Conservation (phyloP, 1,140 invertebrate genomes). For the Tetragonula clypearis region DNA sequence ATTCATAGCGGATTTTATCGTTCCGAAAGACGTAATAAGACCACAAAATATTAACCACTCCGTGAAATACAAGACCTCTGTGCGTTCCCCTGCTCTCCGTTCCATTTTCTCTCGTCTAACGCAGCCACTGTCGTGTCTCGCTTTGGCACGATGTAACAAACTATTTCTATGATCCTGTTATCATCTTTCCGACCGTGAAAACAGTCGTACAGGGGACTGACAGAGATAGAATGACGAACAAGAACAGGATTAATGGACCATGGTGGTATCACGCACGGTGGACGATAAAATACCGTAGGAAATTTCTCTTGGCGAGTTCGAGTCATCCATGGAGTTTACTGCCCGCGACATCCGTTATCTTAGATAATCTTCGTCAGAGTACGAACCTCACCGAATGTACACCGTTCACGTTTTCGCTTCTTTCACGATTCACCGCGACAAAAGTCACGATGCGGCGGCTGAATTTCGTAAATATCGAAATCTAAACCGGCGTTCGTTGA, state of each 20-base stretch:
- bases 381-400: conserved; percentile 39
- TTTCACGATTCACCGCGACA: conserved; percentile 8
- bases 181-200: conserved; percentile 70
- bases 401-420: conserved; percentile 16
- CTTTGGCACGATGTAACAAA: conserved; percentile 66
- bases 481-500: not conserved
- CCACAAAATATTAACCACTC: conserved; percentile 57
- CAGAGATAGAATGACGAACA: conserved; percentile 47
- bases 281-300: conserved; percentile 71
- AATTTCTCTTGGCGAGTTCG: conserved; percentile 54
- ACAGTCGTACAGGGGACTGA: conserved; percentile 49
- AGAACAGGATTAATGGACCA: conserved; percentile 73
- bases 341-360: conserved; percentile 53
- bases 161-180: conserved; percentile 66
- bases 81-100: not conserved
- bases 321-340: conserved; percentile 58
- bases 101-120: not conserved
- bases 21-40: conserved; percentile 1
- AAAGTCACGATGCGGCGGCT: not conserved
- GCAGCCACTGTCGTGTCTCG: conserved; percentile 5
- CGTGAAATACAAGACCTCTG: conserved; percentile 3
- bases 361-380: conserved; percentile 68
- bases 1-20: conserved; percentile 16
- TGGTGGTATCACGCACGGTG: conserved; percentile 71
- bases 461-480: not conserved